These are phyloP conservation scores for Sebastes reedi DNA, from an alignment of 2,797 vertebrate species.

Conservation along the genomic window DNA sequence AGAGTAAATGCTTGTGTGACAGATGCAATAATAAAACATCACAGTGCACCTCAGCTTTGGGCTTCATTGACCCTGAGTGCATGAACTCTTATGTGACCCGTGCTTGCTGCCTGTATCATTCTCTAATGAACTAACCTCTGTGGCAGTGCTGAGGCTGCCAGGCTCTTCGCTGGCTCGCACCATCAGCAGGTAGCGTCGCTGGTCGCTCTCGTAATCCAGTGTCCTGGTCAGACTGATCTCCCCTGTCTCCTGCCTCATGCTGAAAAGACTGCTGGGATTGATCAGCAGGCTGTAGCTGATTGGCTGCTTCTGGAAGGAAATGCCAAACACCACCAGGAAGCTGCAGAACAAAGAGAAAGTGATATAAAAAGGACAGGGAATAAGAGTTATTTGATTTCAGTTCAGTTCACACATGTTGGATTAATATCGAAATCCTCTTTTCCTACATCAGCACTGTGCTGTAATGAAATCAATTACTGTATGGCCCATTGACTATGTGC, in stretches of 20 bases:
- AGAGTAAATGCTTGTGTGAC: conserved; percentile 8
- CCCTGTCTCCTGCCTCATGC: conserved; percentile 82
- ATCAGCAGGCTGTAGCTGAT: conserved; percentile 88
- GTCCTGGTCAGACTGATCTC: conserved; percentile 84
- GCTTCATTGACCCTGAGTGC: not conserved
- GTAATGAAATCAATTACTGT: conserved; percentile 61
- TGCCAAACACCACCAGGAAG: conserved; percentile 85
- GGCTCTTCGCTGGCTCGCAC: conserved; percentile 85
- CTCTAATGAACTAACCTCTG: conserved; percentile 81
- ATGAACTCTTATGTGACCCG: conserved; percentile 7
- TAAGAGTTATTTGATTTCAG: conserved; percentile 22
- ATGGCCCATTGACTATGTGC: conserved; percentile 53
- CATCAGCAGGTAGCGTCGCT: conserved; percentile 87
- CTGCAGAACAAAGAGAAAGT: conserved; percentile 68
- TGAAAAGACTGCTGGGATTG: conserved; percentile 90
- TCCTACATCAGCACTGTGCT: conserved; percentile 41
- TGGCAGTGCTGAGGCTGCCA: conserved; percentile 81
- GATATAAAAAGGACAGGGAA: conserved; percentile 6
- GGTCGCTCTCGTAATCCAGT: conserved; percentile 89
- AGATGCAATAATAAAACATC: conserved; percentile 20
- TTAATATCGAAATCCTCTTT: conserved; percentile 57
- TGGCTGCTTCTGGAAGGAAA: conserved; percentile 89
- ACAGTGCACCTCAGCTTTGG: conserved; percentile 18
- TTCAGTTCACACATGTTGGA: conserved; percentile 29
- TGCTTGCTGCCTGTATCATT: not conserved